Evolutionary conservation across 2,113 vertebrate genomes (phyloP).

Genomic region (Sphyrna mokarran): DNA sequence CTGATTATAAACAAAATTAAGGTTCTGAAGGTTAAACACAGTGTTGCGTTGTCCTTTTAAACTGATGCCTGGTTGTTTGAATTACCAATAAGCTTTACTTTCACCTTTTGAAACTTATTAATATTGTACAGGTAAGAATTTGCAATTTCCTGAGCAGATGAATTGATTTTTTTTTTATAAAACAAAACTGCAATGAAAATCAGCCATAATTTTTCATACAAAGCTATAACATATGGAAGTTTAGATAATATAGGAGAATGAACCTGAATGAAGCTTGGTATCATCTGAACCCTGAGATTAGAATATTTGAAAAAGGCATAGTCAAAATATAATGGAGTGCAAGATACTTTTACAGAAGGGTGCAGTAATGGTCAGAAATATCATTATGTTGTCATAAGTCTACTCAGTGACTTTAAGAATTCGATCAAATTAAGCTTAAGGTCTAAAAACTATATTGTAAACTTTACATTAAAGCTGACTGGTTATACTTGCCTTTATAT

Average conservation of each 20-base stretch:
- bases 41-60: slow-evolving; percentile 18
- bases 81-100: slow-evolving; percentile 40
- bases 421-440: background rate
- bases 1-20: background rate
- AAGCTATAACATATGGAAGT: background rate
- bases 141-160: slow-evolving; percentile 29
- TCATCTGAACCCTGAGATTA: slow-evolving; percentile 18
- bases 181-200: background rate
- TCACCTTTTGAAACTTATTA: background rate
- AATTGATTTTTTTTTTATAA: background rate
- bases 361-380: background rate
- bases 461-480: background rate
- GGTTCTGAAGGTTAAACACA: slow-evolving; percentile 33
- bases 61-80: slow-evolving; percentile 37
- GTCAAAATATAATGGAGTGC: background rate
- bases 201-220: background rate
- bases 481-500: background rate
- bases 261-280: slow-evolving; percentile 1
- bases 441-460: background rate
- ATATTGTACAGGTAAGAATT: background rate
- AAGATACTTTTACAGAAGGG: background rate
- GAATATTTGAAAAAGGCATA: slow-evolving; percentile 25
- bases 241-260: background rate
- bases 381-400: background rate
- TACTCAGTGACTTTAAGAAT: background rate